Percentiles rank a stretch among this genome's conserved stretches.
Conservation (phyloP, 2,797 vertebrate genomes). For the Bradypus variegatus region DNA sequence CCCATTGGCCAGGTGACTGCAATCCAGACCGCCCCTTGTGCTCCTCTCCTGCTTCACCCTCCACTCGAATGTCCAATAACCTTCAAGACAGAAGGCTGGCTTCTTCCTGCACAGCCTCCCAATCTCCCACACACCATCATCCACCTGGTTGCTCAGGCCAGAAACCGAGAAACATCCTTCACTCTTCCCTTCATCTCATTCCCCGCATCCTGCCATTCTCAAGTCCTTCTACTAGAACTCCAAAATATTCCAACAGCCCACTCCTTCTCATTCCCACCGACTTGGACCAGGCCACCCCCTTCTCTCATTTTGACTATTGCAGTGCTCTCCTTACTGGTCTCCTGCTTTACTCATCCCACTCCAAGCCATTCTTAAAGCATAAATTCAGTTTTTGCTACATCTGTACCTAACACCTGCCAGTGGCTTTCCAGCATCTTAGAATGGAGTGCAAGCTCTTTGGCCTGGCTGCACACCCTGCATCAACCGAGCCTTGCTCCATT, state of each 20-base stretch:
- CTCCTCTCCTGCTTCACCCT: too few species aligned
- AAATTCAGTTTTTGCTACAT: not conserved
- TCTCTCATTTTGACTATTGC: not conserved
- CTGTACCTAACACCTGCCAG: not conserved
- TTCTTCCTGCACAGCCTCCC: too few species aligned
- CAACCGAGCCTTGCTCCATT: rapidly evolving
- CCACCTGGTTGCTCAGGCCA: too few species aligned
- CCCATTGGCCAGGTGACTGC: not conserved
- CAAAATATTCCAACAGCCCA: not conserved
- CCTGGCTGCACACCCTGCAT: rapidly evolving
- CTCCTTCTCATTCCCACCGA: not conserved
- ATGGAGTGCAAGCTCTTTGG: not conserved
- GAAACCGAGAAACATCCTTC: not conserved
- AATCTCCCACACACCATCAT: not conserved
- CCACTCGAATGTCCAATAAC: not conserved
- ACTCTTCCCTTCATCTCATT: not conserved
- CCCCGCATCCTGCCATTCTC: not conserved
- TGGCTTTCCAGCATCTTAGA: not conserved
- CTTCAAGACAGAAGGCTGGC: not conserved
- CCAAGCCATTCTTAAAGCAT: not conserved
- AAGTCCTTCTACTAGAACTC: not conserved
- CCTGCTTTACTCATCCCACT: not conserved
- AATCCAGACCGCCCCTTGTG: not conserved
- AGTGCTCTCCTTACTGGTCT: too few species aligned
- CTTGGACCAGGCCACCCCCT: too few species aligned